Base-by-base conservation (phyloP, 2,113 vertebrate species). In the Dermatemys mawii region DNA sequence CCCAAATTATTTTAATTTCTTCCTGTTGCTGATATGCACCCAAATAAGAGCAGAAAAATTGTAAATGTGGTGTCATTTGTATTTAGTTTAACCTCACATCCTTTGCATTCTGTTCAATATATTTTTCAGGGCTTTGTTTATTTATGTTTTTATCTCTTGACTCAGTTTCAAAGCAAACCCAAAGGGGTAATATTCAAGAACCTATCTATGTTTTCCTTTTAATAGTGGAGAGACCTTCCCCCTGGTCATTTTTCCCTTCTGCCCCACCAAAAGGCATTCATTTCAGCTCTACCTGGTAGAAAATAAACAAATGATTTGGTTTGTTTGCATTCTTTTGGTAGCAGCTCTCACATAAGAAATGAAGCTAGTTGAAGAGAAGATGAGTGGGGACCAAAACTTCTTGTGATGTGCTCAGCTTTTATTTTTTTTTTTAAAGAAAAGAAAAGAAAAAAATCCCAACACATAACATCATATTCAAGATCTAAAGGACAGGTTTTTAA, bases 1-100 rank as follows among this genome's bases (percentile, higher is more conserved):
- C 75, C 92, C 94, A 41, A 95, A 90, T 94, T 85, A 4, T 81
- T 94, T 32, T 60, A 84, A 32, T 11, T 57, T 86, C 26, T 84
- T 93, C 4, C 4, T 3, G 83, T 83, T 78, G 29, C 9, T 76
- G 48, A 78, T 76, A 73, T 81, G 29, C 38, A 92, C 32, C 84
- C 78, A 89, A 87, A 93, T 51, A 92, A 88, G 75, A 13, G 32
- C n/a, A 63, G 50, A 46, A 81, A 79, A 29, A 87, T 11, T 82
- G 22, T 22, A 27, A 92, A 86, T 81, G 27, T 1, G 3, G 46
- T 17, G 24, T 38, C 14, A 70, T 84, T 84, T 92, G 80, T 48
- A 70, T 22, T 5, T 81, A 41, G 51, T 94, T 75, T 2, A 21
- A 2, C n/a, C 44, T 54, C 46, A 4, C 6, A 73, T 24, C 4